phyloP scores from a whole-genome alignment of 2,888 invertebrate species.

The Temnothorax rugatulus region DNA sequence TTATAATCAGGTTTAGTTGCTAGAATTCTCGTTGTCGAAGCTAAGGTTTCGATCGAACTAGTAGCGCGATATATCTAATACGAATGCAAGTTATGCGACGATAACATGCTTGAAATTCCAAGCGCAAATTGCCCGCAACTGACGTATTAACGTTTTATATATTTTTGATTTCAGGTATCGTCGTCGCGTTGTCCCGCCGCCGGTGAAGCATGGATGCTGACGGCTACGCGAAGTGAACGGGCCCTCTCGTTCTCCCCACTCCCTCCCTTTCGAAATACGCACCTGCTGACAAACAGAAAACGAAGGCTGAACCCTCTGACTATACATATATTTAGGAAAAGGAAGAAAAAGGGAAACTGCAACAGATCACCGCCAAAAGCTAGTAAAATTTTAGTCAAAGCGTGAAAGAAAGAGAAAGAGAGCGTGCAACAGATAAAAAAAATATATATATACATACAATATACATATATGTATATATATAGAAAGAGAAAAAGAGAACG shows the following conservation, averaged over 20 bases:
- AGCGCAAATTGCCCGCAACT: too few species aligned
- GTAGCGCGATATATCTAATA: neutral
- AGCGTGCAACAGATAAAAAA: constrained; percentile 18
- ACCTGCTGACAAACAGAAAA: constrained; percentile 42
- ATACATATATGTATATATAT: constrained; percentile 40
- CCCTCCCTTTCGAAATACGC: constrained; percentile 40
- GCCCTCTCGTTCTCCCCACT: constrained; percentile 28
- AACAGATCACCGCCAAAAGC: constrained; percentile 64
- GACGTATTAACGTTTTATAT: neutral
- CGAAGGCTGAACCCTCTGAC: constrained; percentile 62
- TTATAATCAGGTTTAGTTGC: neutral
- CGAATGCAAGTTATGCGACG: neutral
- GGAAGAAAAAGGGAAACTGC: constrained; percentile 45
- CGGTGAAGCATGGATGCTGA: constrained; percentile 66
- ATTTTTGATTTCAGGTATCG: constrained; percentile 66
- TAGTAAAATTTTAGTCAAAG: constrained; percentile 66
- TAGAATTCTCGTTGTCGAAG: neutral
- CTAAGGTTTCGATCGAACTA: neutral
- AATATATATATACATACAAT: constrained; percentile 18
- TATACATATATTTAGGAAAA: constrained; percentile 49
- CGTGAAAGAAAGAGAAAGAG: constrained; percentile 28
- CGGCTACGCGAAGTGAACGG: constrained; percentile 63
- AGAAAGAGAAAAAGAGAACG: constrained; percentile 63
- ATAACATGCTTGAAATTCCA: neutral
- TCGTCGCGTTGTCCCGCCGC: constrained; percentile 10